phyloP scores from a whole-genome alignment of 2,113 vertebrate genomes.

The Bombycilla garrulus region DNA sequence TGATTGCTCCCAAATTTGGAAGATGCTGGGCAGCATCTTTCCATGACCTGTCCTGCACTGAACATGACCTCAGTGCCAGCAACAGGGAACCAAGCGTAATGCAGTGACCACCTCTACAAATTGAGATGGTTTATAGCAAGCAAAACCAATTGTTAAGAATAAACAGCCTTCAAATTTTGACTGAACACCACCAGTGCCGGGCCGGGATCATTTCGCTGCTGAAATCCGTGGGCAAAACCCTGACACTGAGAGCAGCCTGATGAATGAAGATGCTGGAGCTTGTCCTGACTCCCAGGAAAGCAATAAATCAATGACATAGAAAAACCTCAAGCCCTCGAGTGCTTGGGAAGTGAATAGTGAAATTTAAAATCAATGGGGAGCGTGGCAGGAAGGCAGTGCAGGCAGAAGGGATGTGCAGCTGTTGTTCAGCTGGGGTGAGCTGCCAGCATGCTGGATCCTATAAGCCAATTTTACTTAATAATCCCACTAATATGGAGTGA shows the following conservation, averaged over 20 bases:
- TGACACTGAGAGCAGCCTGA: slow-evolving; percentile 9
- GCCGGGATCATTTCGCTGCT: background rate
- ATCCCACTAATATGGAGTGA: slow-evolving; percentile 14
- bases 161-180: background rate
- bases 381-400: slow-evolving; percentile 33
- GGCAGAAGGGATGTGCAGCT: slow-evolving; percentile 3
- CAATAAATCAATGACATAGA: slow-evolving; percentile 24
- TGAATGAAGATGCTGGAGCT: slow-evolving; percentile 33
- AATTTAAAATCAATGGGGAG: slow-evolving; percentile 69
- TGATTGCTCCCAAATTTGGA: background rate
- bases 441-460: background rate
- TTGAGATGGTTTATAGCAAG: background rate
- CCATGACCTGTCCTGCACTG: background rate
- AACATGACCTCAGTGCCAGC: background rate
- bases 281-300: slow-evolving; percentile 17
- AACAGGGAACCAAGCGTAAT: accelerated
- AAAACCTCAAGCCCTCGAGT: slow-evolving; percentile 16
- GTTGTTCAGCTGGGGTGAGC: slow-evolving; percentile 9
- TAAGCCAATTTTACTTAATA: slow-evolving; percentile 17
- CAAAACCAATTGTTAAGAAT: background rate
- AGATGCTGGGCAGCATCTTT: background rate
- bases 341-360: slow-evolving; percentile 55
- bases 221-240: background rate
- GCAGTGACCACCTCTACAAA: background rate
- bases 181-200: background rate